Conservation (phyloP, 1,140 invertebrate species). For the Gonioctena quinquepunctata region DNA sequence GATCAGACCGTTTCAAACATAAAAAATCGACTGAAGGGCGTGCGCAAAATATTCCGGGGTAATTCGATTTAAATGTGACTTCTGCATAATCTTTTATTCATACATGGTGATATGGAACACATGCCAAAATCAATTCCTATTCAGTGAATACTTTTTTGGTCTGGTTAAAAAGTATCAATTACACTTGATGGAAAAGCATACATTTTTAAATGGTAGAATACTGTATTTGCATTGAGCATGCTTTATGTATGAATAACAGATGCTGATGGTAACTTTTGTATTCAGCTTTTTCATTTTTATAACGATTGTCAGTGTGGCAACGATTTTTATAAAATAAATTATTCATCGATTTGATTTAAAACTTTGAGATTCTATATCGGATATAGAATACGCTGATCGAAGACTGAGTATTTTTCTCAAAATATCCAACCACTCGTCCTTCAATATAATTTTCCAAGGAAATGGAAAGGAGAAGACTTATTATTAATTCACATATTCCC, state of each 20-base stretch:
- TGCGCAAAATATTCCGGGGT: slow-evolving; percentile 7
- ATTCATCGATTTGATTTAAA: no score
- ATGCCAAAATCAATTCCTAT: slow-evolving; percentile 13
- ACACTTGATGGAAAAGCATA: background rate
- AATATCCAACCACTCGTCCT: no score
- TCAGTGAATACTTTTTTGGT: background rate
- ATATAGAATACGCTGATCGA: no score
- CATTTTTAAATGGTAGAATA: slow-evolving; percentile 7
- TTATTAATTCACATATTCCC: no score
- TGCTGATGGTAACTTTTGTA: background rate
- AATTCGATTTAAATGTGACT: slow-evolving; percentile 20
- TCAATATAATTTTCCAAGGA: no score
- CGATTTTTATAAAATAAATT: no score
- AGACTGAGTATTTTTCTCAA: no score
- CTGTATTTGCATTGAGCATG: background rate
- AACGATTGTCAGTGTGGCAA: no score
- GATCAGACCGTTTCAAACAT: slow-evolving; percentile 8
- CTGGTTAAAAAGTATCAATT: slow-evolving; percentile 18
- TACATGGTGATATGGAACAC: slow-evolving; percentile 8
- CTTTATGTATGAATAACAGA: background rate
- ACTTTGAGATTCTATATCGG: no score
- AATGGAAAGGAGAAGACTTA: no score
- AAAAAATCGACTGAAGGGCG: slow-evolving; percentile 16
- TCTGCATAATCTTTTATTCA: slow-evolving; percentile 10
- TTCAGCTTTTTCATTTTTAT: no score